Base-by-base conservation (phyloP, 2,113 vertebrate genomes). In the Periophthalmodon schlosseri region DNA sequence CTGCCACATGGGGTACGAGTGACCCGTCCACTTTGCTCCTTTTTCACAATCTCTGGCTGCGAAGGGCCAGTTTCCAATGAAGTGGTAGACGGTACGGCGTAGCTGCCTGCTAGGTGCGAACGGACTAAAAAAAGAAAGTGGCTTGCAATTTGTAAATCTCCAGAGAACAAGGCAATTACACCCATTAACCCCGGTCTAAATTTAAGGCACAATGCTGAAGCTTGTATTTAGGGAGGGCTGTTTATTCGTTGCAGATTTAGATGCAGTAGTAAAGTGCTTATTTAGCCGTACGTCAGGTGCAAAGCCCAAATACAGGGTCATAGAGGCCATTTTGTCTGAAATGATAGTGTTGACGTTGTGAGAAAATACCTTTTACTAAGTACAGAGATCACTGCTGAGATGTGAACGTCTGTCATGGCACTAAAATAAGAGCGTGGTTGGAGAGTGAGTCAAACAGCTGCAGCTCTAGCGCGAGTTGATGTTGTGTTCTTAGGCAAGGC, bases 201-300 rank as follows among this genome's bases (percentile, higher is more conserved):
- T 49, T 68, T 58, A 58, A 65, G 1, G 65, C 20, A 6, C 4
- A 54, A 58, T 23, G 66, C 39, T 66, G 28, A 56, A 23, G 21
- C 14, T 23, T 21, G 16, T 23, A 34, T 46, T 72, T 71, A 36
- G 28, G 73, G 67, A 52, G 9, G 13, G 18, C 14, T 49, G n/a
- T 49, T 39, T 65, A 44, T 28, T 68, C 15, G 47, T 39, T 21
- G 21, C 24, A 21, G 56, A 36, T 80, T 77, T 44, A 9, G 52
- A 34, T 63, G 15, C n/a, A 33, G 20, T 44, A 28, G 60, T n/a
- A 21, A 8, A 66, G 60, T 52, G 60, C 67, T 56, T 65, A 44
- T 47, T 67, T 54, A 65, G 16, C 33, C 3, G 58, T 28, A 72
- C 68, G 72, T 74, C 58, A 76, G 68, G 78, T 75, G 75, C 73